Conservation (phyloP, 2,113 vertebrate genomes). For the Panurus biarmicus region DNA sequence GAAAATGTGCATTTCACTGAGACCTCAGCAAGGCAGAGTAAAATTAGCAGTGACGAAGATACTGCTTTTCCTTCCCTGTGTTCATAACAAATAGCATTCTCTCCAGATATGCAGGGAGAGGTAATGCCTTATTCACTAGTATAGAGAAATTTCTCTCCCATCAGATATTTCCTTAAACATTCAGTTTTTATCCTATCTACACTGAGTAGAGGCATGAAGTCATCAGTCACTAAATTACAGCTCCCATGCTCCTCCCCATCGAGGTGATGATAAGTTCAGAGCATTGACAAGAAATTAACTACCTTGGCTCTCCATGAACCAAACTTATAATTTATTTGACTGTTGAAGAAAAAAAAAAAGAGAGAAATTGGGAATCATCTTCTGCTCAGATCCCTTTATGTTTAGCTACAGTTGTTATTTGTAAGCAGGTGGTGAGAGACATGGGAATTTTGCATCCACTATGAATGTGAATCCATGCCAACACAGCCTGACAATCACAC, state of each 20-base stretch:
- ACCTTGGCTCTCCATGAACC: not conserved
- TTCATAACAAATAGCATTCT: not conserved
- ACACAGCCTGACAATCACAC: not conserved
- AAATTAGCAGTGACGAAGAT: not conserved
- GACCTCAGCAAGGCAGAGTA: not conserved
- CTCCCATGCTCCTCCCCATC: fast-evolving
- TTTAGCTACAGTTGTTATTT: not conserved
- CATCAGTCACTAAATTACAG: not conserved
- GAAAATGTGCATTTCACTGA: not conserved
- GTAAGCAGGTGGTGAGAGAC: not conserved
- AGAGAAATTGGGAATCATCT: not conserved
- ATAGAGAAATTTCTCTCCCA: not conserved
- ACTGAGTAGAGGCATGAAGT: not conserved
- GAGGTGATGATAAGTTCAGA: not conserved
- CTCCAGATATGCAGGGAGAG: not conserved
- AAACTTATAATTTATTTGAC: not conserved
- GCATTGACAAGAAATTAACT: not conserved
- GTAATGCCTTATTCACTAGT: not conserved
- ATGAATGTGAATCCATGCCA: not conserved
- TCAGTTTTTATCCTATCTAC: not conserved
- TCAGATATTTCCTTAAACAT: not conserved
- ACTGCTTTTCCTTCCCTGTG: not conserved
- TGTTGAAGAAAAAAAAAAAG: not conserved
- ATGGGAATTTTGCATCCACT: not conserved
- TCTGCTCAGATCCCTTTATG: not conserved